Evolutionary conservation across 1,140 invertebrate genomes (phyloP).

Genomic region (Lineus longissimus): DNA sequence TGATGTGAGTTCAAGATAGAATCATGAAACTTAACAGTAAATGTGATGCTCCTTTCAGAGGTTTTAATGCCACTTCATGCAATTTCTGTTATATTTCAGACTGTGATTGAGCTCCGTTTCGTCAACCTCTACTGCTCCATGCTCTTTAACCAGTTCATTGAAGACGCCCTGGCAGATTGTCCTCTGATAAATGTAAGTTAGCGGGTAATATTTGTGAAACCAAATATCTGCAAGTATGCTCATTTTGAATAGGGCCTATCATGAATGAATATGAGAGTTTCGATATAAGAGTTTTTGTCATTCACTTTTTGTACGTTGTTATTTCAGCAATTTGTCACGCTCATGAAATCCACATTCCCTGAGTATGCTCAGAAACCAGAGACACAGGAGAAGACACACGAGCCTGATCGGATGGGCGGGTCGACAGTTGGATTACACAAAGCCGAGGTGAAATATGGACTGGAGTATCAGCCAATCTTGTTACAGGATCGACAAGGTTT

Average conservation of each 20-base stretch:
- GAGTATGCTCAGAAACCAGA: conserved; percentile 25
- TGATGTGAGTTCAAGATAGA: conserved; percentile 21
- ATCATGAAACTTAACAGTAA: conserved; percentile 24
- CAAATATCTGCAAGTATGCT: too few relatives aligned
- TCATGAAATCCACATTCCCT: conserved; percentile 34
- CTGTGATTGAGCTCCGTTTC: conserved; percentile 7
- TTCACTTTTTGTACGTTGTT: neutral
- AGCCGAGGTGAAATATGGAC: conserved; percentile 30
- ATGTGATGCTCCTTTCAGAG: neutral
- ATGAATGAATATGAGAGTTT: too few relatives aligned
- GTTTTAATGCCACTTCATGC: neutral
- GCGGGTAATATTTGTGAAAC: neutral
- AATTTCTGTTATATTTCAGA: conserved; percentile 8
- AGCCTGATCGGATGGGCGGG: conserved; percentile 11
- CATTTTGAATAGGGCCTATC: too few relatives aligned
- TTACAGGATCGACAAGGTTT: conserved; percentile 30
- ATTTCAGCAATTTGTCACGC: conserved; percentile 27
- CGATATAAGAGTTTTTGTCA: neutral
- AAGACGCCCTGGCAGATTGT: neutral
- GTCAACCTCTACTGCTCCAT: conserved; percentile 9
- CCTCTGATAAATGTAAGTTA: neutral
- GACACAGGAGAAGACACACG: conserved; percentile 21
- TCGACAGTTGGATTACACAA: conserved; percentile 8
- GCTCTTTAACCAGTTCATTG: conserved; percentile 6
- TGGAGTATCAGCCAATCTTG: conserved; percentile 40